Evolutionary conservation across 1,140 invertebrate genomes (phyloP).

Genomic region (Andrena cerasifolii): DNA sequence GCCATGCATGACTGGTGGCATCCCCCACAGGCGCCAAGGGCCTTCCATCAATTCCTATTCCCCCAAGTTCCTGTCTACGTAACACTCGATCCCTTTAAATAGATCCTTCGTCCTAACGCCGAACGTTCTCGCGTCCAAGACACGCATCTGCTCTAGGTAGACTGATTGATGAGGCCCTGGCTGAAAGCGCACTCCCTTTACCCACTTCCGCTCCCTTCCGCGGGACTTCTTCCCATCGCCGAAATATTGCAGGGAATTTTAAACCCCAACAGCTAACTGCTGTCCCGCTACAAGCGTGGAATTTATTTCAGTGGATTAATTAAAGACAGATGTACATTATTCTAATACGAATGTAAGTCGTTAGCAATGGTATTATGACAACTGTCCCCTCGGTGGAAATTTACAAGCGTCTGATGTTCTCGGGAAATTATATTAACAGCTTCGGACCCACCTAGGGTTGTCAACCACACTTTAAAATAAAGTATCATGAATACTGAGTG

Average conservation of each 20-base stretch:
- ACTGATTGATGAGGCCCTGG: not conserved
- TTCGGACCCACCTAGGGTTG: no score
- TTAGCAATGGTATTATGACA: not conserved
- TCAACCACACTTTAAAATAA: no score
- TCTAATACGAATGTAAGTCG: slow-evolving; percentile 2
- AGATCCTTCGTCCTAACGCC: slow-evolving; percentile 33
- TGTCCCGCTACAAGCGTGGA: not conserved
- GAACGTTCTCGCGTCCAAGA: slow-evolving; percentile 5
- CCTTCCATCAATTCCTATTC: slow-evolving; percentile 13
- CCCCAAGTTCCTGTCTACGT: not conserved
- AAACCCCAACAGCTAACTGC: no score
- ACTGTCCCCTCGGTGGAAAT: slow-evolving; percentile 1
- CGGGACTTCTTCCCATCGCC: no score
- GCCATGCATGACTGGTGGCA: no score
- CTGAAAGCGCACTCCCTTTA: not conserved
- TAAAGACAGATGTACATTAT: slow-evolving; percentile 11
- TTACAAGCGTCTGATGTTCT: no score
- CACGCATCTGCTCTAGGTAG: not conserved
- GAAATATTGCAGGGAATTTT: not conserved
- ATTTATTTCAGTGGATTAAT: not conserved
- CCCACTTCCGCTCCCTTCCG: not conserved
- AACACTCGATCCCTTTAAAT: slow-evolving; percentile 26
- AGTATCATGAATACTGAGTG: no score
- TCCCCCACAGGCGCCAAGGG: no score
- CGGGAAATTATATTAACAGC: no score